Base-by-base conservation (phyloP, 2,888 invertebrate genomes). In the Brenthis ino region DNA sequence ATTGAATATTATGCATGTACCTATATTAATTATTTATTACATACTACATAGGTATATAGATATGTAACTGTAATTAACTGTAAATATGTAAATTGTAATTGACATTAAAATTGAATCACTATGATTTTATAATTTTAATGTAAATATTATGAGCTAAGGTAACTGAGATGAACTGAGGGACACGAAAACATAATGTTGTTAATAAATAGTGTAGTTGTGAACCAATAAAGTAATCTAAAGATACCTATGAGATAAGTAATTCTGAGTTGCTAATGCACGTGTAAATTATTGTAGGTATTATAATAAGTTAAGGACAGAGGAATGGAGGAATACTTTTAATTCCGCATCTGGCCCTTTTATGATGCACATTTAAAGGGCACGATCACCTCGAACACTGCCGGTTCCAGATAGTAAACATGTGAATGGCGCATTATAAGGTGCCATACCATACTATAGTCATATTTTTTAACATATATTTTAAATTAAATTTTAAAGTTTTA, bases 381-480 rank as follows among this genome's bases (percentile, higher is more conserved):
- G 83, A 86, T 87, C 82, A 85, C 85, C 85, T 85, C 84, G 84
- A 82, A 70, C 79, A 83, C 88, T 90, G 83, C 91, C 91, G 90
- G 89, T 87, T 88, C 85, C 79, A 71, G 64, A 64, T 64, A 57
- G 65, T 71, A 61, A 73, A 76, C 75, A 76, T 78, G 81, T 72
- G 67, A 67, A 58, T 63, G 55, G 48, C 53, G 54, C 57, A 57
- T n/a, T 50, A 57, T 20, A 20, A 47, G 14, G 58, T 57, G 43
- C 43, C 57, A 60, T 65, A 43, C 43, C 33, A 47, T 57, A 47
- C 61, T 56, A 64, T 61, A 67, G 66, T 64, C 69, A 64, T 11
- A 12, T 57, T 51, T 60, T 50, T 50, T 55, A 20, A 51, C 53
- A 6, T 63, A 24, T 16, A 54, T 53, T 54, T 20, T n/a, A 37